Evolutionary conservation across 2,797 vertebrate species (phyloP), one percentile per base, ranked within the genome.

Genomic region (Clarias pachynema): DNA sequence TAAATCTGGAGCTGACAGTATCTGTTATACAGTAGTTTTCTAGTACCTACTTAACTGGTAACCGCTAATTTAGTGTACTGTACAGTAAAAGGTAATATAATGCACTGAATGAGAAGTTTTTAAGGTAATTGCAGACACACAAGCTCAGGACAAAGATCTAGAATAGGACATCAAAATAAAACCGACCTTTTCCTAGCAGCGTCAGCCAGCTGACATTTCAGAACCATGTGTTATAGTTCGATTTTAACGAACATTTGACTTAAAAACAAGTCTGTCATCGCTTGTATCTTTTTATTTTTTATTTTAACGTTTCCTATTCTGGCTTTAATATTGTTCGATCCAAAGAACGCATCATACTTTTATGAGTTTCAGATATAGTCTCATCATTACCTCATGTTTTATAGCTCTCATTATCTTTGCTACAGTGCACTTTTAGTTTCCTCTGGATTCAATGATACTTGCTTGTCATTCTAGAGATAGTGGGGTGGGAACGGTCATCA

Each of bases 311-410:
- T 87, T 84, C 82, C 8, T 72, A 57, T 83, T 77, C 59, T 4
- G 34, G 40, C 79, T 87, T 29, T 65, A 49, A 70, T 29, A 81
- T 82, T 66, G 69, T 69, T 69, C 26, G 40, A 20, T 53, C 37
- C 79, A 80, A 40, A 22, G 18, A 66, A 80, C 3, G 62, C 40
- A 66, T 49, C 31, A 79, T 62, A 62, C 22, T 49, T 66, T 49
- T 66, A 53, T 20, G 37, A 49, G 44, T 81, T 88, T 68, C 68
- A 82, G 81, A 81, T 80, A 87, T 80, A 9, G 63, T 60, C 74
- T 82, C 59, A 84, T 88, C 37, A 79, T 86, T 84, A 86, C 81
- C 82, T 87, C 79, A 63, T 72, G 82, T 85, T 88, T 88, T 87
- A 88, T 79, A 22, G 80, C 40, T 31, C 53, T 63, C 56, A 65